Evolutionary conservation across 2,113 vertebrate species (phyloP).

Genomic region (Tragelaphus buxtoni): DNA sequence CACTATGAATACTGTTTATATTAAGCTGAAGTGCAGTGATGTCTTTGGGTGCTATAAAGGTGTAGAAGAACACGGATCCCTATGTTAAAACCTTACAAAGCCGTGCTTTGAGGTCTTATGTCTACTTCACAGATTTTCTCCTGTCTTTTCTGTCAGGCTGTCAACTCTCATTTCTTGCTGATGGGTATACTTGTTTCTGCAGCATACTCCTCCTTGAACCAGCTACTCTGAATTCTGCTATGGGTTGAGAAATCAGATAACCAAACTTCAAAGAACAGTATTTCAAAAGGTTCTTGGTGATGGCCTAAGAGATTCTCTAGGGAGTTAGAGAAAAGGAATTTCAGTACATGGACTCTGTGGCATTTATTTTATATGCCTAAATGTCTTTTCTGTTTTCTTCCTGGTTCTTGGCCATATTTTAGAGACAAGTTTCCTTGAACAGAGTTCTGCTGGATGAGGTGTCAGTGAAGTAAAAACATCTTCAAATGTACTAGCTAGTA

Average conservation of each 20-base stretch:
- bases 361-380: not conserved
- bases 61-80: not conserved
- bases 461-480: not conserved
- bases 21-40: not conserved
- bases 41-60: not conserved
- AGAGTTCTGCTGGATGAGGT: not conserved
- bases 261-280: slow-evolving; percentile 20
- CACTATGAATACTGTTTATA: not conserved
- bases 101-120: not conserved
- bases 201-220: not conserved
- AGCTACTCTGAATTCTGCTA: not conserved
- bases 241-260: slow-evolving; percentile 29
- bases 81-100: not conserved
- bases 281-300: slow-evolving; percentile 25
- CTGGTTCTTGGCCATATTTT: not conserved
- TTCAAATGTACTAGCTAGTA: not conserved
- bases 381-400: not conserved
- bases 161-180: not conserved
- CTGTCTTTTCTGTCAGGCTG: not conserved
- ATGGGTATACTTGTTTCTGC: not conserved
- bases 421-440: not conserved
- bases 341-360: not conserved
- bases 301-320: not conserved
- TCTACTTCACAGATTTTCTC: not conserved
- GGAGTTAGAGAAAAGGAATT: slow-evolving; percentile 17